Base-by-base conservation (phyloP, 2,888 invertebrate species). In the Leptothorax acervorum region DNA sequence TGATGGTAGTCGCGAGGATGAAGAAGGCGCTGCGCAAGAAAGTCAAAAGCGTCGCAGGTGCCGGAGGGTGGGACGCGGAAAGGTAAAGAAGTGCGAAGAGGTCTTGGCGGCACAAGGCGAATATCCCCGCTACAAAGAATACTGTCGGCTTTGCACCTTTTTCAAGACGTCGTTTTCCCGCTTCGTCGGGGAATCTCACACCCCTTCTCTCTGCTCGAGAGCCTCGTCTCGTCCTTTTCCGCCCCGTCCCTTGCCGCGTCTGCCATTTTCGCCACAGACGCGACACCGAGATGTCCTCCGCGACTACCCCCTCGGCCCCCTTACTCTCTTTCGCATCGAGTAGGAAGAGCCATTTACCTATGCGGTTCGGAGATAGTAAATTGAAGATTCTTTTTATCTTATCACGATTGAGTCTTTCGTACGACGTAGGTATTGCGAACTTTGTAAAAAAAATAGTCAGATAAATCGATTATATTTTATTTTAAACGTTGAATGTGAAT, bases 131-230 rank as follows among this genome's bases (percentile, higher is more conserved):
- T 92, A 93, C 94, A 94, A 94, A 94, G 94, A 94, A 94, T 94
- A 94, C 93, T 94, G 94, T 94, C 94, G 93, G 94, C 94, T 94
- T 94, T 94, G 94, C 94, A 94, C 94, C 93, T 94, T 94, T 93
- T 93, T 92, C 93, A 93, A 94, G 93, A 94, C 92, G 93, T 91
- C 93, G 93, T 93, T 93, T 91, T 92, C 90, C 90, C 90, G 86
- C 88, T 89, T 84, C 79, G 82, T 79, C 87, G 85, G 71, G 71
- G 71, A 88, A 65, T 87, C 86, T 82, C 88, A 78, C 81, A 68
- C 86, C 71, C 86, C 71, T 86, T 55, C 76, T 55, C 73, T 55
- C 18, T 8, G n/a, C 53, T 45, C 60, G 55, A 78, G n/a, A 78
- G 45, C 45, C 18, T n/a, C 66, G n/a, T 63, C 39, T 39, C 53